Evolutionary conservation across 37 sponge, comb jelly and placozoan genomes (phyloP), one percentile per base, ranked within the genome.

Genomic region (Ephydatia muelleri): DNA sequence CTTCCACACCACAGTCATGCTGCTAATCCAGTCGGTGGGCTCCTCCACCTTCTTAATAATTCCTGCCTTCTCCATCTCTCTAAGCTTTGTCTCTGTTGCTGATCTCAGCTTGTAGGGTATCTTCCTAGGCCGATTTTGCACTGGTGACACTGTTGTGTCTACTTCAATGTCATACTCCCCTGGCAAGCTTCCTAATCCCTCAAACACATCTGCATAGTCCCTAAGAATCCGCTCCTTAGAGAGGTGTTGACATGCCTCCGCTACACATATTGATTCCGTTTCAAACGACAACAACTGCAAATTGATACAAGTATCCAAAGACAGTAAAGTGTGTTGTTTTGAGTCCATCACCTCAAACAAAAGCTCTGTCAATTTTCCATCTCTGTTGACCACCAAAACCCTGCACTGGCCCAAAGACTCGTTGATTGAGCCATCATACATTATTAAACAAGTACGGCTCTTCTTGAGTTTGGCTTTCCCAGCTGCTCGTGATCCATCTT

Each of bases 21-120:
- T 43, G 48, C 40, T 69, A 4, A 84, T 67, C 90, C 90, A 89
- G 14, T 85, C 85, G 2, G 90, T 89, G 25, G 85, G 84, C 29
- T 78, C 81, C 11, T 76, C 77, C 65, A 89, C 85, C 19, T 68
- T 68, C 13, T 28, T 33, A 39, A 88, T 84, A n/a, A 82, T 66
- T 38, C 65, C 70, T 27, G 65, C 48, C 31, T 85, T 67, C 79
- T 37, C 76, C 79, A 84, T 25, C n/a, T 67, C 65, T n/a, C 49
- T 34, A 9, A 76, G 30, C 66, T 84, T 57, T 57, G 16, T 1
- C 57, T 57, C 57, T 73, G 65, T 37, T 36, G 77, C 77, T 40
- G 37, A 28, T 36, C 31, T 71, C 74, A 83, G 32, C 47, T 74
- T 34, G 30, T 75, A 31, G 39, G 76, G 75, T 27, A 83, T 74